Evolutionary conservation across 2,797 vertebrate genomes (phyloP), one percentile per base, ranked within the genome.

Genomic region (Tadarida brasiliensis): DNA sequence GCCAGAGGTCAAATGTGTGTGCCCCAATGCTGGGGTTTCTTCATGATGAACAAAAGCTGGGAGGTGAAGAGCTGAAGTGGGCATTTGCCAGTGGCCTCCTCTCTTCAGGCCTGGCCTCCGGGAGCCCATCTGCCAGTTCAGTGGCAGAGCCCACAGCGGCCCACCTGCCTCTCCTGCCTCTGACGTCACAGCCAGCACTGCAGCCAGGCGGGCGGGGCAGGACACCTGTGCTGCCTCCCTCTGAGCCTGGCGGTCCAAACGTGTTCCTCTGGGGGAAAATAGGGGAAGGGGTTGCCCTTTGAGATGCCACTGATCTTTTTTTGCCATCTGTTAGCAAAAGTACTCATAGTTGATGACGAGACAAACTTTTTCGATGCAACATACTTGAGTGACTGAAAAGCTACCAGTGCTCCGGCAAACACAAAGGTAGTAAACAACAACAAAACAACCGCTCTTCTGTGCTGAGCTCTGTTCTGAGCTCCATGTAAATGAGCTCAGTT

Each of bases 281-380:
- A 33, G 20, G 26, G 44, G 57, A 77, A 54, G 56, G 0, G 51
- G 56, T n/a, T 80, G 24, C 22, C 94, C 83, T 88, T 24, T 88
- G 73, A 88, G 9, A 80, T 9, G 24, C 85, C 61, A 91, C 67
- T 57, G 35, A 71, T 70, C 51, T 68, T 61, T 90, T 87, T 78
- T 63, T 51, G 47, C 44, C 63, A 83, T 54, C 82, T 90, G 47
- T 77, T 93, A 90, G 33, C 39, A 44, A 67, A 73, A 89, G 73
- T 15, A 65, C 39, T 91, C 80, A 83, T 9, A n/a, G 74, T 7
- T 90, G 51, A 73, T 10, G 10, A 20, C 51, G 57, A 92, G 44
- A 77, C 3, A 22, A 81, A 95, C 54, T 83, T 83, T 82, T 87
- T 30, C 87, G 30, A 65, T 61, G 77, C 35, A 87, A 77, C 33